Conservation (phyloP, 2,797 vertebrate species). For the Notolepis coatsorum region DNA sequence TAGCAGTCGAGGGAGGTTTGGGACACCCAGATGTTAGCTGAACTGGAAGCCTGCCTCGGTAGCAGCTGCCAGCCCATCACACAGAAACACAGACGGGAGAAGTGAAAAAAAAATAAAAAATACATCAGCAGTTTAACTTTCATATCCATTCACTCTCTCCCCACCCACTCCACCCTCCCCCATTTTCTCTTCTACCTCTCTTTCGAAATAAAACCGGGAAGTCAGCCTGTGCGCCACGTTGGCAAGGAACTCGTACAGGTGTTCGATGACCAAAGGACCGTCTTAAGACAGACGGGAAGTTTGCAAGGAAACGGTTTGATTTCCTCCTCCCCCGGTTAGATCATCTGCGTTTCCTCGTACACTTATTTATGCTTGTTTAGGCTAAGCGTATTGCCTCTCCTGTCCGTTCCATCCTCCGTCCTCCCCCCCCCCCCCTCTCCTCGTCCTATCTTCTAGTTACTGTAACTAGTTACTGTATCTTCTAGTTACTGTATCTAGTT, state of each 20-base stretch:
- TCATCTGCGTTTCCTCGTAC: too few species aligned
- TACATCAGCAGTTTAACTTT: constrained; percentile 56
- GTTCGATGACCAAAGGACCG: constrained; percentile 44
- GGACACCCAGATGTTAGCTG: constrained; percentile 77
- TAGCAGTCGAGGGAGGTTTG: constrained; percentile 46
- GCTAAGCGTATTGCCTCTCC: constrained; percentile 16
- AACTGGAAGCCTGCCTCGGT: constrained; percentile 67
- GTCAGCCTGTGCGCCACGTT: constrained; percentile 21
- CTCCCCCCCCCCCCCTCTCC: background rate
- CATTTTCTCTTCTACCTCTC: background rate
- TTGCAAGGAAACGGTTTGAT: too few species aligned
- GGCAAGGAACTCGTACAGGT: constrained; percentile 49
- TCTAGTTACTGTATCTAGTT: too few species aligned
- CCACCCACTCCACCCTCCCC: background rate
- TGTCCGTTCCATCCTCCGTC: background rate
- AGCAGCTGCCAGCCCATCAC: constrained; percentile 60
- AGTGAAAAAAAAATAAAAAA: constrained; percentile 46
- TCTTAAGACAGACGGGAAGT: too few species aligned
- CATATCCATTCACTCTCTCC: constrained; percentile 20
- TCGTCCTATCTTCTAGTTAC: background rate
- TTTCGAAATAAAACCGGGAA: constrained; percentile 18
- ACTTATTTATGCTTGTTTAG: too few species aligned
- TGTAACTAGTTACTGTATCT: too few species aligned
- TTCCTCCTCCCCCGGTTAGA: too few species aligned
- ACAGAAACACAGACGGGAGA: constrained; percentile 44